A percentile compares a stretch with the other conserved stretches of the same genome.
Conservation (phyloP, 2,113 vertebrate species). For the Spheniscus mendiculus region DNA sequence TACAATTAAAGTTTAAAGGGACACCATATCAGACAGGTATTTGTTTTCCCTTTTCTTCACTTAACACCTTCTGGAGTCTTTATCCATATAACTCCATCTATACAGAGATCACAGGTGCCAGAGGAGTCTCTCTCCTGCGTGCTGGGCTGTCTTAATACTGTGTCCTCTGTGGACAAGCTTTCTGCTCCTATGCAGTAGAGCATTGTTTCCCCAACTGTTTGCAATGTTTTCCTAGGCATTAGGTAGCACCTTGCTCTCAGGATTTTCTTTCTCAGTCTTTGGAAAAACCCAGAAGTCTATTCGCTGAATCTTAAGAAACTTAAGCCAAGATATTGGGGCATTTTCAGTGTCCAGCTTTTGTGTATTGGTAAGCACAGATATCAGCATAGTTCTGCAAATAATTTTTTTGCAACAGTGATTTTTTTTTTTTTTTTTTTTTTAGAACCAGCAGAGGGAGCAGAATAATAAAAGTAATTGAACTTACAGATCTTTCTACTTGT, state of each 20-base stretch:
- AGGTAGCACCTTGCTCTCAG: not conserved
- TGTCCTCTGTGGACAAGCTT: not conserved
- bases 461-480: not conserved
- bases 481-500: not conserved
- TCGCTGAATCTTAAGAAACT: not conserved
- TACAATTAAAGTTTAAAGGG: not conserved
- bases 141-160: not conserved
- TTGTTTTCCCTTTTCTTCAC: not conserved
- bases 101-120: not conserved
- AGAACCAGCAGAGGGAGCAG: conserved; percentile 53
- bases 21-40: not conserved
- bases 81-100: not conserved
- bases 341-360: not conserved
- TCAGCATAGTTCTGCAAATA: not conserved
- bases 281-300: not conserved
- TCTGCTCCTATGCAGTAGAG: not conserved
- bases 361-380: not conserved
- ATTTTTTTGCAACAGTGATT: not conserved
- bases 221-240: not conserved
- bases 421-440: not conserved
- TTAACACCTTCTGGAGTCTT: not conserved
- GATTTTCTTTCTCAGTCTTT: not conserved
- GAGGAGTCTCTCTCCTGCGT: not conserved
- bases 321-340: not conserved
- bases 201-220: not conserved